These are phyloP conservation scores for Malthinus flaveolus DNA, from an alignment of 2,888 invertebrate species.

Conservation along the genomic window DNA sequence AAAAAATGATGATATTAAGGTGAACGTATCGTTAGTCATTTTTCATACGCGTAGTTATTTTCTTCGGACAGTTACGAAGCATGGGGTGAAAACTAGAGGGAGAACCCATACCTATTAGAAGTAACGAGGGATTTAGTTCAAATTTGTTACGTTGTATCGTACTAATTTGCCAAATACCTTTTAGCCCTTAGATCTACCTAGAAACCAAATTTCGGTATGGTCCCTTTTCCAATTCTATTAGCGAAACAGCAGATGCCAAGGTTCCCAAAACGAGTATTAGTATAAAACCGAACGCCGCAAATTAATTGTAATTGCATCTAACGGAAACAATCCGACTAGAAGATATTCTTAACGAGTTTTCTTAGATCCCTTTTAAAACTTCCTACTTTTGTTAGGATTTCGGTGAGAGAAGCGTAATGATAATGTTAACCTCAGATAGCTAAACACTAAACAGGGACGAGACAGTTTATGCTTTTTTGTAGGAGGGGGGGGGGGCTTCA, in stretches of 20 bases:
- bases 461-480: too few relatives aligned
- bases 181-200: constrained; percentile 25
- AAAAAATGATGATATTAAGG: not conserved
- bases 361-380: too few relatives aligned
- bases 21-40: constrained; percentile 14
- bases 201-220: constrained; percentile 33
- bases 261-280: constrained; percentile 32
- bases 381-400: too few relatives aligned
- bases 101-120: constrained; percentile 26
- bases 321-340: not conserved
- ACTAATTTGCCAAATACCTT: constrained; percentile 34
- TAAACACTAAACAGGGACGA: too few relatives aligned
- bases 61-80: constrained; percentile 24
- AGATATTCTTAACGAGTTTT: not conserved
- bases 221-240: constrained; percentile 33
- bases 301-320: constrained; percentile 8
- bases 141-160: constrained; percentile 32
- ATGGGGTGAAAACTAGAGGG: constrained; percentile 22
- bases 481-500: too few relatives aligned
- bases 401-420: too few relatives aligned
- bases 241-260: constrained; percentile 32
- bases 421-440: too few relatives aligned
- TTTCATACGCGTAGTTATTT: constrained; percentile 15
- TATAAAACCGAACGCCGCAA: not conserved
- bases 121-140: constrained; percentile 31